phyloP scores from a whole-genome alignment of 2,888 invertebrate species.

The Parnassius smintheus region DNA sequence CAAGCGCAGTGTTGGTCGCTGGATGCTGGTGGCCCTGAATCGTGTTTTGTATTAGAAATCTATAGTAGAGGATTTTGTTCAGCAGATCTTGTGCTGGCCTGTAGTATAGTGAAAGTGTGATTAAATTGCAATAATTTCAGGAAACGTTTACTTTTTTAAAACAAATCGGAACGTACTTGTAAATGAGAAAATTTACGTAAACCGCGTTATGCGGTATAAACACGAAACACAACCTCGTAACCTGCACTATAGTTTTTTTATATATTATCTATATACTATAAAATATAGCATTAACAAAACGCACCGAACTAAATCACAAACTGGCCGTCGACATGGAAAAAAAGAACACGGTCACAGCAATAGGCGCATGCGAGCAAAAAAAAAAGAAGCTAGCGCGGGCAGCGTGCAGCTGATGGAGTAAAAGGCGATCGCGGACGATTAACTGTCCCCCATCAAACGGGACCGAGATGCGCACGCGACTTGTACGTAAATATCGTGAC shows the following conservation, averaged over 20 bases:
- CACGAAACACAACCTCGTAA: no score
- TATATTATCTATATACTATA: neutral
- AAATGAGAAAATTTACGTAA: no score
- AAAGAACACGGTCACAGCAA: slow-evolving; percentile 32
- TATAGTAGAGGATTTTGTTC: no score
- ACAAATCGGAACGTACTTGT: no score
- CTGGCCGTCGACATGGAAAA: slow-evolving; percentile 39
- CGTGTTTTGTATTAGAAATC: no score
- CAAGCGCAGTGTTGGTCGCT: no score
- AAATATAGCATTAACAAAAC: slow-evolving; percentile 21
- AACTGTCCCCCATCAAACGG: slow-evolving; percentile 52
- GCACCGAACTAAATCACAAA: slow-evolving; percentile 43
- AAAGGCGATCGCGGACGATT: slow-evolving; percentile 48
- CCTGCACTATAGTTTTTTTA: neutral
- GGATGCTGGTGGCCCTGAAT: no score
- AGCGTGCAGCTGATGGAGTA: slow-evolving; percentile 18
- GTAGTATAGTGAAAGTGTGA: no score
- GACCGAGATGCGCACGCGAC: slow-evolving; percentile 57
- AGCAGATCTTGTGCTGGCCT: no score
- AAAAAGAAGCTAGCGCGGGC: slow-evolving; percentile 27
- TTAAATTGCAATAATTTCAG: no score
- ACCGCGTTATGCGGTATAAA: no score
- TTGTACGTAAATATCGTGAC: slow-evolving; percentile 70
- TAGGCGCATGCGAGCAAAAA: slow-evolving; percentile 10
- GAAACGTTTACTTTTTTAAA: no score